Conservation (phyloP, 2,113 vertebrate species). For the Artemisiospiza belli region DNA sequence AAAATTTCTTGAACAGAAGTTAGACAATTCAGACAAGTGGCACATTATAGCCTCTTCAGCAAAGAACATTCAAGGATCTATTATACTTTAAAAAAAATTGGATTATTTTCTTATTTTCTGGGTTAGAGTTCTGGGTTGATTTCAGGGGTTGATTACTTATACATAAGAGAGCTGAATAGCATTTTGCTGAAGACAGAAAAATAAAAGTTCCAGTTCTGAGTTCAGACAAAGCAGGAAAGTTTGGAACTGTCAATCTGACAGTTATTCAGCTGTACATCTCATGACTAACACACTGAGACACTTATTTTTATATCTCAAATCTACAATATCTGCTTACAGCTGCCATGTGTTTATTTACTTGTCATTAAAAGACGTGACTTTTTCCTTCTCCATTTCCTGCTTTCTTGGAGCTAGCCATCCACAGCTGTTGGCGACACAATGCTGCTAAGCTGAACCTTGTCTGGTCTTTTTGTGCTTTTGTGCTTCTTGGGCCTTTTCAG, state of each 20-base stretch:
- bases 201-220: not conserved
- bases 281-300: not conserved
- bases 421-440: not conserved
- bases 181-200: not conserved
- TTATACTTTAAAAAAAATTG: not conserved
- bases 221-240: not conserved
- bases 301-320: not conserved
- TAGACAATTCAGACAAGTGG: not conserved
- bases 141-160: not conserved
- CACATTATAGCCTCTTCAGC: not conserved
- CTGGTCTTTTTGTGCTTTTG: not conserved
- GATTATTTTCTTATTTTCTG: not conserved
- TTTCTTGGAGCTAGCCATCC: not conserved
- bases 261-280: not conserved
- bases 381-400: not conserved
- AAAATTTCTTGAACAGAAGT: not conserved
- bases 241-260: no score
- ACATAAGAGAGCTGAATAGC: not conserved
- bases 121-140: no score
- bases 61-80: not conserved
- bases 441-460: not conserved
- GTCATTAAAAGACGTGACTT: not conserved
- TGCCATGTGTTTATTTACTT: fast-evolving
- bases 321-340: not conserved
- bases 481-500: not conserved